Evolutionary conservation across 2,797 vertebrate genomes (phyloP), one percentile per base, ranked within the genome.

Genomic region (Tolypeutes matacus): DNA sequence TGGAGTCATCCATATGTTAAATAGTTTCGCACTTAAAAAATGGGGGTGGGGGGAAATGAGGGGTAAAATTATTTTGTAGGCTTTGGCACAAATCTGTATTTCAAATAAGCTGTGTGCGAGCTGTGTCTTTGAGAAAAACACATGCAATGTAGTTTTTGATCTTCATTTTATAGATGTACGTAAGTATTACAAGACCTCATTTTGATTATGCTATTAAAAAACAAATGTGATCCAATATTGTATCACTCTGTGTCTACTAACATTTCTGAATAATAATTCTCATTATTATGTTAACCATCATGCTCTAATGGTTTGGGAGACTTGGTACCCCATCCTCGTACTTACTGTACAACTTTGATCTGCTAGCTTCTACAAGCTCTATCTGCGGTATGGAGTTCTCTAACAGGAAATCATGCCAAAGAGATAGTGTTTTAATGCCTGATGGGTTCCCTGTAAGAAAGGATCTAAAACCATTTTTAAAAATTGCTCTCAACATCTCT

Each of bases 161-260:
- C 96, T 97, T 95, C 86, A 62, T 95, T 97, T 97, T 97, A 97
- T 96, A 95, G 78, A 77, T 69, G 39, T 93, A 93, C 92, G 86
- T 96, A 96, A 97, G 94, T 91, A 97, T 88, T 92, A 95, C 93
- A 97, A 96, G 89, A 94, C 95, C 77, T 95, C 62, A 80, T 95
- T 97, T 96, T 95, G 93, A 95, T 96, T 97, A 96, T 69, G 91
- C 85, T 90, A 97, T 97, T 94, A 95, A 92, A 92, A 96, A 97
- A 94, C 97, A 97, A 97, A 97, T 97, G 96, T 91, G 90, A 94
- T 64, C 60, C 90, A 90, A 27, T 86, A 23, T 86, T 46, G 20
- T 53, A 77, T 75, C 62, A 39, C 77, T 93, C 87, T 86, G 29
- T 94, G 67, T 83, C 77, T 89, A 42, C 70, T 93, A 77, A 92